phyloP scores from a whole-genome alignment of 2,797 vertebrate genomes.

The Manis pentadactyla region DNA sequence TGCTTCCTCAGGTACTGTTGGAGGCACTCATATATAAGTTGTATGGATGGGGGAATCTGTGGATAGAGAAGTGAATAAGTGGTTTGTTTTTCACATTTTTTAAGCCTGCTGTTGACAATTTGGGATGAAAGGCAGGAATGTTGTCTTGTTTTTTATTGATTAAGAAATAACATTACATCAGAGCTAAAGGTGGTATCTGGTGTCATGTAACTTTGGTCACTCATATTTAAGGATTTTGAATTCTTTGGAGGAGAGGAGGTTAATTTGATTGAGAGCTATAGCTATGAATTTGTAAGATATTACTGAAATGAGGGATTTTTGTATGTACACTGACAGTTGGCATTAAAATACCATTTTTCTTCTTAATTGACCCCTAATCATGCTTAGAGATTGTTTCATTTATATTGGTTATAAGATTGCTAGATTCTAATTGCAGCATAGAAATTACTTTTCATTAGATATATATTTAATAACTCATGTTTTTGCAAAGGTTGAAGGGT shows the following conservation, averaged over 20 bases:
- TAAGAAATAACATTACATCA: constrained; percentile 2
- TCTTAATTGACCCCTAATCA: constrained; percentile 26
- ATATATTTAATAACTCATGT: constrained; percentile 8
- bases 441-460: constrained; percentile 50
- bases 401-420: constrained; percentile 11
- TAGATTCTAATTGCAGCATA: constrained; percentile 44
- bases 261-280: constrained; percentile 37
- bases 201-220: background rate
- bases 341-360: background rate
- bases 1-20: background rate
- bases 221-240: constrained; percentile 3
- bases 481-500: constrained; percentile 44
- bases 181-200: background rate
- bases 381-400: constrained; percentile 53
- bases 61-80: background rate
- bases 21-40: background rate
- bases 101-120: background rate
- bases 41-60: constrained; percentile 1
- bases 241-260: constrained; percentile 28
- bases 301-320: constrained; percentile 38
- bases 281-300: constrained; percentile 19
- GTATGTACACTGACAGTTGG: background rate
- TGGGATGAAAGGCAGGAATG: background rate
- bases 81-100: constrained; percentile 25
- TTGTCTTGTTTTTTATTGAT: background rate